A percentile compares a stretch with the other conserved stretches of the same genome.
Evolutionary conservation across 2,113 vertebrate species (phyloP).

Genomic region (Connochaetes taurinus): DNA sequence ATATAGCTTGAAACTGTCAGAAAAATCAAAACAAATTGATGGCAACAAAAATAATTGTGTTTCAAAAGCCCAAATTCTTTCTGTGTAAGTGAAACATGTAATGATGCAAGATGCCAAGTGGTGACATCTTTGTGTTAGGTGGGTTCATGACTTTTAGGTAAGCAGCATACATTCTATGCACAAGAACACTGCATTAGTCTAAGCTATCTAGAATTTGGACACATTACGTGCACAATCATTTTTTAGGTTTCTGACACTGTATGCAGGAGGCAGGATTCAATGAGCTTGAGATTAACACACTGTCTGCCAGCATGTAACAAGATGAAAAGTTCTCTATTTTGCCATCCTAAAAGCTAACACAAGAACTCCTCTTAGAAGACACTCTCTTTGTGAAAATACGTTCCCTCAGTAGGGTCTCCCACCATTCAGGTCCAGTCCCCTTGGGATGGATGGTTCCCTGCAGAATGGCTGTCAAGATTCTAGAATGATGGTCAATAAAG

Average conservation of each 20-base stretch:
- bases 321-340: constrained; percentile 18
- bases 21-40: background rate
- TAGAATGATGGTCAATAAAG: constrained; percentile 41
- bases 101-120: background rate
- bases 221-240: background rate
- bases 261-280: background rate
- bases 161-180: background rate
- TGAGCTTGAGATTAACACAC: background rate
- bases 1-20: background rate
- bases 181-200: background rate
- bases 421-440: background rate
- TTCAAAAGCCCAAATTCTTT: constrained; percentile 16
- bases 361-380: constrained; percentile 43
- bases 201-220: background rate
- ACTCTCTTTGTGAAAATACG: constrained; percentile 28
- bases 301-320: background rate
- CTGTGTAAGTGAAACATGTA: background rate
- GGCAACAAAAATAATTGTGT: background rate
- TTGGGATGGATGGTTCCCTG: background rate
- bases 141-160: background rate
- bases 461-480: constrained; percentile 43
- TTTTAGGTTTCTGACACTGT: constrained; percentile 24
- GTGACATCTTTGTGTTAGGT: background rate
- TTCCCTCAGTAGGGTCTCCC: background rate
- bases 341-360: background rate